Conservation (phyloP, 2,888 invertebrate genomes). For the Drepana falcataria region DNA sequence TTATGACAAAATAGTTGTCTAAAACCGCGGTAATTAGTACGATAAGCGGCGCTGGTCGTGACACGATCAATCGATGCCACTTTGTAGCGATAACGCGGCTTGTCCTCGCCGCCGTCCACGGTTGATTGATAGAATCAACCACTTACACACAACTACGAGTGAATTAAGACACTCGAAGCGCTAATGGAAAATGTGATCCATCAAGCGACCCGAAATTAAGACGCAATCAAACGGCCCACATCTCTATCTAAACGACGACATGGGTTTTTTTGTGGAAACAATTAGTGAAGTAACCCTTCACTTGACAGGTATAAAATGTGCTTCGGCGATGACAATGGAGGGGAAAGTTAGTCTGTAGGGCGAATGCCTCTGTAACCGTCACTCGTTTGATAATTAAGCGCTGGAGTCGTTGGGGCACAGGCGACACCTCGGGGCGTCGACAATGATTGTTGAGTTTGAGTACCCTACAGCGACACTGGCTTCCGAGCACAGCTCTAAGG, state of each 20-base stretch:
- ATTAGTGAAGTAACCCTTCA: constrained; percentile 24
- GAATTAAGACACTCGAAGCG: constrained; percentile 60
- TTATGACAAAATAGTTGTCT: constrained; percentile 29
- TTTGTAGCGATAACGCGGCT: constrained; percentile 52
- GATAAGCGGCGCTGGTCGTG: constrained; percentile 57
- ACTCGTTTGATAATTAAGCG: constrained; percentile 53
- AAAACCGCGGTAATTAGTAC: constrained; percentile 38
- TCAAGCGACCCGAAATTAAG: constrained; percentile 60
- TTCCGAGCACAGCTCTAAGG: constrained; percentile 34
- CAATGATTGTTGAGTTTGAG: constrained; percentile 62
- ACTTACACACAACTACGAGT: constrained; percentile 52
- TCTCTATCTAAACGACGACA: constrained; percentile 52
- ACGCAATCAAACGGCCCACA: constrained; percentile 31
- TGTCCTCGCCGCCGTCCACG: constrained; percentile 26
- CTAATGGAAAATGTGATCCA: constrained; percentile 67
- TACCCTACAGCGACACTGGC: constrained; percentile 44
- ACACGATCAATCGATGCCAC: constrained; percentile 65
- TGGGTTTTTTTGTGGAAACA: constrained; percentile 49
- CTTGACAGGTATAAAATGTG: constrained; percentile 30
- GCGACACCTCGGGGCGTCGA: constrained; percentile 35
- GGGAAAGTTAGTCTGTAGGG: constrained; percentile 26
- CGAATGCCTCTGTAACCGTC: constrained; percentile 35
- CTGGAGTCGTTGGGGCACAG: constrained; percentile 31
- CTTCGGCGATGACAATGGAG: constrained; percentile 28
- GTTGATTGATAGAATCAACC: constrained; percentile 63